Base-by-base conservation (phyloP, 2,888 invertebrate genomes). In the Vesta saturnalis region DNA sequence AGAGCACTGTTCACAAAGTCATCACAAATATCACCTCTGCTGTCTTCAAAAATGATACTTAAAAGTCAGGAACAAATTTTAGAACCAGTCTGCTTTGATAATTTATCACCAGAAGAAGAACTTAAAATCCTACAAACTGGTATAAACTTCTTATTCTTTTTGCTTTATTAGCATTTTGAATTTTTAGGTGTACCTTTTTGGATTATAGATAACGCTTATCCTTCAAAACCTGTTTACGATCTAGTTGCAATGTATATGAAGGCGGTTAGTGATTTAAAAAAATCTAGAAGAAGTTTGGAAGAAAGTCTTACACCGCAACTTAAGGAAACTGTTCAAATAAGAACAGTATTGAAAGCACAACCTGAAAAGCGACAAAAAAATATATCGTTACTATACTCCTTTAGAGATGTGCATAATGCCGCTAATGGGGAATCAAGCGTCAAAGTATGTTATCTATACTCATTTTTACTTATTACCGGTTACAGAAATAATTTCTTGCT, bases 141-240 rank as follows among this genome's bases (percentile, higher is more conserved):
- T 30, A 59, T n/a, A 46, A 43, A 12, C 14, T 43, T 49, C 49
- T 3, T 1, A 6, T 49, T 4, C 2, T 49, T 8, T 49, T 3
- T 3, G 4, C 8, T 39, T 39, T 10, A 30, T 30, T 30, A 30
- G 8, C 39, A 1, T 49, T 14, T 4, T 49, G 15, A 49, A n/a
- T 49, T 15, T 35, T 47, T 60, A 72, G 76, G 76, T 12, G 60
- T 76, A 10, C 71, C 74, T 0, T 72, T 69, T 66, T 76, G 76
- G 76, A 21, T 73, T 1, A 46, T 75, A 8, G 22, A 57, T 1
- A 72, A 74, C 39, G 63, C 70, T 8, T 60, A 67, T 14, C 39
- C 55, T 54, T 47, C 60, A 10, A 68, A 64, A 46, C 62, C 69
- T 0, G n/a, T 73, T 2, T 63, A 65, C 14, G 59, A 61, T 30